phyloP scores from a whole-genome alignment of 1,140 invertebrate species.

The Zaprionus capensis region DNA sequence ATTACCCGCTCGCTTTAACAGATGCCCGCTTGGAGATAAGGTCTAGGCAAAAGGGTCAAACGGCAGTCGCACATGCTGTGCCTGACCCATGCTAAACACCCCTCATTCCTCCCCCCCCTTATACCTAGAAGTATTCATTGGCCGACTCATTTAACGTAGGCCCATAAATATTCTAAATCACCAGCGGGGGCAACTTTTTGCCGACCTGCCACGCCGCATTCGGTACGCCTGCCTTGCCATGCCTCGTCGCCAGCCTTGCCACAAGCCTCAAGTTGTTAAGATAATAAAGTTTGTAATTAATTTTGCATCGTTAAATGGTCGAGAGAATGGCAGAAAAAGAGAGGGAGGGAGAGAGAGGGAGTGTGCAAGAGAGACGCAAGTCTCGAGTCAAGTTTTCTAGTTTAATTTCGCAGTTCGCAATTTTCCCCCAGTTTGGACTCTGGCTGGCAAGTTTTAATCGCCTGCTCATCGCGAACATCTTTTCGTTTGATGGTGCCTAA shows the following conservation, averaged over 20 bases:
- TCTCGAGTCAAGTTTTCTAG: slow-evolving; percentile 22
- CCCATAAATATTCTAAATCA: slow-evolving; percentile 81
- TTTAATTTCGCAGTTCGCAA: slow-evolving; percentile 31
- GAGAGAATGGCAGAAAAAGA: neutral
- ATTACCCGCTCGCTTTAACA: slow-evolving; percentile 14
- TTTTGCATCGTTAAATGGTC: slow-evolving; percentile 76
- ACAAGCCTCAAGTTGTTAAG: slow-evolving; percentile 69
- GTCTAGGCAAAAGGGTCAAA: slow-evolving; percentile 48
- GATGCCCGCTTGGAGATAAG: slow-evolving; percentile 69
- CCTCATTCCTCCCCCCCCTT: neutral
- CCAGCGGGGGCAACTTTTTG: slow-evolving; percentile 55
- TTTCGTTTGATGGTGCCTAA: slow-evolving; percentile 49
- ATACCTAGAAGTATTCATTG: slow-evolving; percentile 44
- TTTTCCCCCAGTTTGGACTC: slow-evolving; percentile 38
- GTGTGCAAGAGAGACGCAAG: neutral
- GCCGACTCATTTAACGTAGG: slow-evolving; percentile 69
- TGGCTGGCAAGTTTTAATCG: slow-evolving; percentile 37
- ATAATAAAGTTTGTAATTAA: slow-evolving; percentile 83
- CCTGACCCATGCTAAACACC: slow-evolving; percentile 23
- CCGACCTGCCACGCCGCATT: slow-evolving; percentile 8
- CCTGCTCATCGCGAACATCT: slow-evolving; percentile 30
- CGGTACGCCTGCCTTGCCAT: neutral
- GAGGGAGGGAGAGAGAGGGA: too few relatives aligned
- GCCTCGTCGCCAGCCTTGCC: neutral
- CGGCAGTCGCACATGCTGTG: slow-evolving; percentile 49